Evolutionary conservation across 92 coral and sea anemone species (phyloP).

Genomic region (Zoanthus gigantus): DNA sequence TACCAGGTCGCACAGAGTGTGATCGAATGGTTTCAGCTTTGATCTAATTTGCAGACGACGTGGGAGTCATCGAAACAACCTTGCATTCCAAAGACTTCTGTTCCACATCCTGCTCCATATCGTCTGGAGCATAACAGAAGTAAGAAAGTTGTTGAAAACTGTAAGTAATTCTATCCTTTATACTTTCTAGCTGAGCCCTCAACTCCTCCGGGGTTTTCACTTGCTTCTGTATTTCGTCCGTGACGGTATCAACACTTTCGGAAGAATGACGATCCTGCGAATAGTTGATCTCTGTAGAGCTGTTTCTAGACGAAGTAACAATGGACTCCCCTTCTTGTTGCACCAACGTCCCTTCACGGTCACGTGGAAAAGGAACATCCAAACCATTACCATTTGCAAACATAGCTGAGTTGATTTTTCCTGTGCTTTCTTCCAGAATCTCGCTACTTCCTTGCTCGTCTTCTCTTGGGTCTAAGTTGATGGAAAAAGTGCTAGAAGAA

Average conservation of each 20-base stretch:
- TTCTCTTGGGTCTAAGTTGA: constrained; percentile 69
- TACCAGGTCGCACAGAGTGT: too few relatives aligned
- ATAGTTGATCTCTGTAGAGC: too few relatives aligned
- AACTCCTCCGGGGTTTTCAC: constrained; percentile 81
- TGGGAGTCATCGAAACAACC: too few relatives aligned
- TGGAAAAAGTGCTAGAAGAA: constrained; percentile 82
- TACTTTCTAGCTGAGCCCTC: constrained; percentile 81
- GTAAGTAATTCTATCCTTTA: constrained; percentile 73
- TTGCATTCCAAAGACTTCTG: constrained; percentile 80
- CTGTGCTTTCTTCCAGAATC: constrained; percentile 4
- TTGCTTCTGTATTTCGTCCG: constrained; percentile 68
- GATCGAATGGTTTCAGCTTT: too few relatives aligned
- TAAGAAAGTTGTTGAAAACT: constrained; percentile 76
- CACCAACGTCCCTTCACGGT: constrained; percentile 39
- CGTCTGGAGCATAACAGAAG: constrained; percentile 88
- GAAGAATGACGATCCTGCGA: constrained; percentile 39
- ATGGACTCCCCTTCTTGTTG: constrained; percentile 1
- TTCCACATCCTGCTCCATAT: constrained; percentile 83
- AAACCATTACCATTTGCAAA: constrained; percentile 31
- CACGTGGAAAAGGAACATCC: constrained; percentile 22
- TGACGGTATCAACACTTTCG: constrained; percentile 90
- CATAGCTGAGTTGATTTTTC: constrained; percentile 1
- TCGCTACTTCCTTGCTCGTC: constrained; percentile 53
- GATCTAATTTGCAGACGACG: too few relatives aligned
- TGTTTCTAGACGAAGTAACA: not conserved